Evolutionary conservation across 1,140 invertebrate species (phyloP).

Genomic region (Drosophila obscura): DNA sequence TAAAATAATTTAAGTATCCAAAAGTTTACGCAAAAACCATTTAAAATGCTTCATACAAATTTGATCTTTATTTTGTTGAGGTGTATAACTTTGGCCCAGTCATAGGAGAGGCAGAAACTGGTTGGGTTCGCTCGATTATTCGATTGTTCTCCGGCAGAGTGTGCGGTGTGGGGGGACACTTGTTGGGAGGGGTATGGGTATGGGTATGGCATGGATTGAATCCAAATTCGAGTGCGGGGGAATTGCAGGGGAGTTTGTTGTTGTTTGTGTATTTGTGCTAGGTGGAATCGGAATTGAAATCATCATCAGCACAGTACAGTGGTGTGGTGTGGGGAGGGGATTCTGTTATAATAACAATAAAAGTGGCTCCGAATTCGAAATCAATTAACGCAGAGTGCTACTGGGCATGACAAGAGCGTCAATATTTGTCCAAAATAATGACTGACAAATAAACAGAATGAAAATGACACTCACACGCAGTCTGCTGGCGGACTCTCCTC

Average conservation of each 20-base stretch:
- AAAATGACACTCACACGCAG: slow-evolving; percentile 44
- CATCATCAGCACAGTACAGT: background rate
- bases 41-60: slow-evolving; percentile 31
- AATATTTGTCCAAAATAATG: slow-evolving; percentile 80
- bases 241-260: slow-evolving; percentile 28
- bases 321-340: slow-evolving; percentile 5
- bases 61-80: slow-evolving; percentile 12
- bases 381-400: slow-evolving; percentile 81
- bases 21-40: slow-evolving; percentile 7
- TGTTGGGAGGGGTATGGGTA: background rate
- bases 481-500: slow-evolving; percentile 1
- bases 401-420: slow-evolving; percentile 77
- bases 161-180: background rate
- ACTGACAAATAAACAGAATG: slow-evolving; percentile 72
- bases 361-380: slow-evolving; percentile 76
- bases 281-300: slow-evolving; percentile 16
- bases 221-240: slow-evolving; percentile 14
- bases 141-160: background rate
- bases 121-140: slow-evolving; percentile 18
- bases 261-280: slow-evolving; percentile 23
- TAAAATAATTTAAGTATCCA: slow-evolving; percentile 35
- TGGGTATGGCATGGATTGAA: slow-evolving; percentile 3
- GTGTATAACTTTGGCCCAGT: slow-evolving; percentile 15
- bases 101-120: slow-evolving; percentile 28
- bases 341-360: slow-evolving; percentile 76